Conservation (phyloP, 2,797 vertebrate species). For the Xyrichtys novacula region DNA sequence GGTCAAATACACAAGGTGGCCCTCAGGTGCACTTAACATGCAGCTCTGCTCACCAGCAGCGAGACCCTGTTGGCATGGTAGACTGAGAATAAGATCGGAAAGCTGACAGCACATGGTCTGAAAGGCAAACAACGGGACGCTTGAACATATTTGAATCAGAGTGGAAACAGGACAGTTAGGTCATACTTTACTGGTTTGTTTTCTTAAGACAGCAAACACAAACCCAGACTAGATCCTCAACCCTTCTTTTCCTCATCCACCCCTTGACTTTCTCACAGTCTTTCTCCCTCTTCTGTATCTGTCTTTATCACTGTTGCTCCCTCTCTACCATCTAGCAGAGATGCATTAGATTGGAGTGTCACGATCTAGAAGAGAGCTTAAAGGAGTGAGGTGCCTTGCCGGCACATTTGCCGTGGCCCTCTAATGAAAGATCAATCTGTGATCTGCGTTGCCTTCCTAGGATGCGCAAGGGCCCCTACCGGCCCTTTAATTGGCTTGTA, state of each 20-base stretch:
- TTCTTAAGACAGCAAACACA: neutral
- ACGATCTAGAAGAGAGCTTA: constrained; percentile 71
- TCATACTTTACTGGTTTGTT: neutral
- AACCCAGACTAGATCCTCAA: neutral
- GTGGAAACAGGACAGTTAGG: neutral
- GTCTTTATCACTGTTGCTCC: constrained; percentile 22
- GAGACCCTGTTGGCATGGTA: constrained; percentile 30
- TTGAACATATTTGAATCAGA: neutral
- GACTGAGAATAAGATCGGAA: constrained; percentile 20
- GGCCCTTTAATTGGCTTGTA: constrained; percentile 78
- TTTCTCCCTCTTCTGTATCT: constrained; percentile 2
- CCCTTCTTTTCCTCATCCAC: neutral
- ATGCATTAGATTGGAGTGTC: constrained; percentile 74
- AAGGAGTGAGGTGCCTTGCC: constrained; percentile 70
- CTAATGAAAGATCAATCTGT: constrained; percentile 83
- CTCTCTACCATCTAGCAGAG: constrained; percentile 46
- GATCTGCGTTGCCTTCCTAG: constrained; percentile 71
- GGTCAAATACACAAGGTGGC: constrained; percentile 68
- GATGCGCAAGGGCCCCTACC: constrained; percentile 59
- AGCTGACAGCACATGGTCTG: constrained; percentile 7
- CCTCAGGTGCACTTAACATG: constrained; percentile 60
- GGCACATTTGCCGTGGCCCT: constrained; percentile 70
- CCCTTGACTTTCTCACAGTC: constrained; percentile 21
- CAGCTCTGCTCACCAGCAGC: constrained; percentile 35
- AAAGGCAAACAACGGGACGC: constrained; percentile 7